Conservation (phyloP, 2,113 vertebrate species). For the Sclerurus mexicanus region DNA sequence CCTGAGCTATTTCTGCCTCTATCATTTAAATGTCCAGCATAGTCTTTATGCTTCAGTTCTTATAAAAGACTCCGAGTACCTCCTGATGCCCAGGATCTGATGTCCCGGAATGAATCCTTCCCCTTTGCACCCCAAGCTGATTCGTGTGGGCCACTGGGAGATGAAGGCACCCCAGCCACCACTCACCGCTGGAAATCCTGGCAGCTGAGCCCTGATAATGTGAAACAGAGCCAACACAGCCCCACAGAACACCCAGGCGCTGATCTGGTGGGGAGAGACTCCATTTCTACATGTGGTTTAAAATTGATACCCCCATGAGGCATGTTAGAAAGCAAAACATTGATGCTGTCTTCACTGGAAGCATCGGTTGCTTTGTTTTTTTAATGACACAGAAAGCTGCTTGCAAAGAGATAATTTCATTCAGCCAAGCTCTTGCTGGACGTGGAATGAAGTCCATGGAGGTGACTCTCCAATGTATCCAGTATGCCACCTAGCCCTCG, state of each 20-base stretch:
- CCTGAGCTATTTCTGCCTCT: slow-evolving; percentile 1
- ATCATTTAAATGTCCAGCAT: neutral
- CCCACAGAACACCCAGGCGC: neutral
- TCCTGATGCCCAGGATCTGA: neutral
- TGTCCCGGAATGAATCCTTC: neutral
- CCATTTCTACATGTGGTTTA: slow-evolving; percentile 49
- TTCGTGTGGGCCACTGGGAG: neutral
- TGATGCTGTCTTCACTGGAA: slow-evolving; percentile 65
- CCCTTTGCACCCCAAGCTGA: neutral
- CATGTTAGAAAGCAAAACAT: slow-evolving; percentile 65
- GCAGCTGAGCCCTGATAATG: neutral
- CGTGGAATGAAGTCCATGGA: slow-evolving; percentile 47
- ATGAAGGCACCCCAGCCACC: neutral
- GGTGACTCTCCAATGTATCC: slow-evolving; percentile 67
- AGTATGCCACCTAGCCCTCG: slow-evolving; percentile 79
- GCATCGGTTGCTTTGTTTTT: slow-evolving; percentile 53
- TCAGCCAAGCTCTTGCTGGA: slow-evolving; percentile 41
- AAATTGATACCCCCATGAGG: slow-evolving; percentile 62
- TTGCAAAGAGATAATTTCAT: slow-evolving; percentile 54
- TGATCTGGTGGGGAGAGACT: slow-evolving; percentile 35
- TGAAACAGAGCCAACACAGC: slow-evolving; percentile 21
- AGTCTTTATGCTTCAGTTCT: neutral
- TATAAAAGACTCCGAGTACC: neutral
- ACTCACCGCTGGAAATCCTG: neutral
- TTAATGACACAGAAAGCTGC: slow-evolving; percentile 58